Evolutionary conservation across 2,797 vertebrate species (phyloP).

Genomic region (Dermochelys coriacea): DNA sequence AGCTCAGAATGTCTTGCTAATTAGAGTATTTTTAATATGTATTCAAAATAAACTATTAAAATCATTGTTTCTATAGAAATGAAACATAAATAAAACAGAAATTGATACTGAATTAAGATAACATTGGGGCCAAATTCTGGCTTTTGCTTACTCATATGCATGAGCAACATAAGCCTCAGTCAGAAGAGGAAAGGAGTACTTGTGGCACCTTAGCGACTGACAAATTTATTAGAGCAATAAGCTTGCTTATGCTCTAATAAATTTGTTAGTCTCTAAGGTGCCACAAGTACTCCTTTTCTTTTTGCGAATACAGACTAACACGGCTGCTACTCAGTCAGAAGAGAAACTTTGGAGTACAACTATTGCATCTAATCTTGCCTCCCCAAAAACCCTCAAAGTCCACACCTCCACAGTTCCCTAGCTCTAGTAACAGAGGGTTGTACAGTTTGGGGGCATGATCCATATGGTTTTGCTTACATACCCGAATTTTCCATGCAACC

Average conservation of each 20-base stretch:
- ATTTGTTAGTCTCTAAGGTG: too few relatives aligned
- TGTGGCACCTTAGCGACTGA: too few relatives aligned
- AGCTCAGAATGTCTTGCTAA: background rate
- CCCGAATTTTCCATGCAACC: constrained; percentile 77
- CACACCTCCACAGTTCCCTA: constrained; percentile 58
- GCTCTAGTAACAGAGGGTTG: constrained; percentile 57
- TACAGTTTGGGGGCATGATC: constrained; percentile 73
- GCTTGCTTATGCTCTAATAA: too few relatives aligned
- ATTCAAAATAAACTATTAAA: constrained; percentile 47
- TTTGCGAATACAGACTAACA: too few relatives aligned
- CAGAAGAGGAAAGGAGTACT: constrained; percentile 46
- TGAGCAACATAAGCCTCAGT: constrained; percentile 50
- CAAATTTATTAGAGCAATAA: too few relatives aligned
- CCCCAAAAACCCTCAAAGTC: constrained; percentile 65
- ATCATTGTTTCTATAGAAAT: constrained; percentile 70
- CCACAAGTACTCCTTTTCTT: too few relatives aligned
- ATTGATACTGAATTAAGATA: constrained; percentile 25
- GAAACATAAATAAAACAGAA: constrained; percentile 62
- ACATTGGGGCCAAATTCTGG: constrained; percentile 19
- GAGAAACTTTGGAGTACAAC: constrained; percentile 51
- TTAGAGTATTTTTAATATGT: background rate
- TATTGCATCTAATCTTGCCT: constrained; percentile 53
- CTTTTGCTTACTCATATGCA: constrained; percentile 48
- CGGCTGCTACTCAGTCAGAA: constrained; percentile 20
- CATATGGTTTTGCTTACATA: constrained; percentile 77